phyloP scores from a whole-genome alignment of 2,113 vertebrate genomes.

The Albula glossodonta region DNA sequence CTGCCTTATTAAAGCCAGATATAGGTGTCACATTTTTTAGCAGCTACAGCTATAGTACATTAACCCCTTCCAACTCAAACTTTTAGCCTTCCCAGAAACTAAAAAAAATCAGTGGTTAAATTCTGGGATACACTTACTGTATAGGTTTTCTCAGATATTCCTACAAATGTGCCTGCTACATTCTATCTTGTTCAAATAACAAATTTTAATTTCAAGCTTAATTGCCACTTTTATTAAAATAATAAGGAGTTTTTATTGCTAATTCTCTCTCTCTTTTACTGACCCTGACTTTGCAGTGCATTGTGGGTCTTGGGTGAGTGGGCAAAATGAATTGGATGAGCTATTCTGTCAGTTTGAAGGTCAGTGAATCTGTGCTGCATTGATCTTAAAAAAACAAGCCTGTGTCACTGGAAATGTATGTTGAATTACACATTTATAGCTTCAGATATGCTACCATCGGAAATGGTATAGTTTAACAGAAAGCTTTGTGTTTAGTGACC shows the following conservation, averaged over 20 bases:
- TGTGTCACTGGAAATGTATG: neutral
- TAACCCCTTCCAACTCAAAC: neutral
- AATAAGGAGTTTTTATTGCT: neutral
- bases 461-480: too few relatives aligned
- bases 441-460: too few relatives aligned
- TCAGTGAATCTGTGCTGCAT: neutral
- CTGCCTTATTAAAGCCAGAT: neutral
- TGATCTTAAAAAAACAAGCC: neutral
- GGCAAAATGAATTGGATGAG: neutral
- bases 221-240: neutral
- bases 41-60: neutral
- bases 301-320: neutral
- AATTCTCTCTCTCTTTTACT: neutral
- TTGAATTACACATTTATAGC: neutral
- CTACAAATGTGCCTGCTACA: neutral
- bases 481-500: too few relatives aligned
- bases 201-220: neutral
- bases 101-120: neutral
- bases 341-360: neutral
- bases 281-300: neutral
- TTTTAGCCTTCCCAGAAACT: neutral
- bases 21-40: neutral
- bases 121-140: neutral
- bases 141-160: neutral
- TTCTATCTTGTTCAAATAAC: neutral